These are phyloP conservation scores for Theristus sp. DNA, from an alignment of 2,888 invertebrate species.

Conservation along the genomic window DNA sequence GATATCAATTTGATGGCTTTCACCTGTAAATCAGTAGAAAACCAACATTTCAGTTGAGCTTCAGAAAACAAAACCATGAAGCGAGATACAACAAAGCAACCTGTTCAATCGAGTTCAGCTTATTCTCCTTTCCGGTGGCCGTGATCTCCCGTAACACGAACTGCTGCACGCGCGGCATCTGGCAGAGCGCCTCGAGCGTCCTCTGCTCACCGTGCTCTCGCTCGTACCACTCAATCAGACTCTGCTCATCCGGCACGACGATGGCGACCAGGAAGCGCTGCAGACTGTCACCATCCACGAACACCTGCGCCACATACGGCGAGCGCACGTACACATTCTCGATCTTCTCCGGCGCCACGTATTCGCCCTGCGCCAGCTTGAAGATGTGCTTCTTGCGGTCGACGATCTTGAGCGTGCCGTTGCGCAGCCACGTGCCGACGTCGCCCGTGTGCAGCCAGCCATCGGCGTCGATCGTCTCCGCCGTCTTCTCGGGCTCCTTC, in stretches of 20 bases:
- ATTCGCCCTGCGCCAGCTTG: slow-evolving; percentile 78
- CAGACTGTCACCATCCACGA: slow-evolving; percentile 81
- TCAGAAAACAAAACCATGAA: no score
- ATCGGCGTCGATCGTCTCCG: slow-evolving; percentile 57
- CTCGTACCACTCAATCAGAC: background rate
- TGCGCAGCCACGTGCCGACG: slow-evolving; percentile 8
- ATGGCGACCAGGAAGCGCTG: slow-evolving; percentile 78
- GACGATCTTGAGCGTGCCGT: slow-evolving; percentile 63
- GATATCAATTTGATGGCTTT: slow-evolving; percentile 82
- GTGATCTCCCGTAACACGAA: slow-evolving; percentile 51
- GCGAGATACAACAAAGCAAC: background rate
- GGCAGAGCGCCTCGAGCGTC: background rate
- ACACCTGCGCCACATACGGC: slow-evolving; percentile 78
- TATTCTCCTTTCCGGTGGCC: slow-evolving; percentile 64
- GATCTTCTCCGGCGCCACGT: slow-evolving; percentile 95
- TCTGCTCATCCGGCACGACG: slow-evolving; percentile 70
- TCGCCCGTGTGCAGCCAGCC: slow-evolving; percentile 95
- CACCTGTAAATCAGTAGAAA: no score
- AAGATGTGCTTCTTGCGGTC: slow-evolving; percentile 96
- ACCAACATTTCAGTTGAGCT: background rate
- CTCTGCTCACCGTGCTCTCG: background rate
- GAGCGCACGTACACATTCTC: slow-evolving; percentile 69
- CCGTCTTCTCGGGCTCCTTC: slow-evolving; percentile 59
- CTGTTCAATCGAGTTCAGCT: background rate
- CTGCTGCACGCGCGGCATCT: background rate